Evolutionary conservation across 1,140 invertebrate species (phyloP), one percentile per base, ranked within the genome.

Genomic region (Drosophila prosaltans): DNA sequence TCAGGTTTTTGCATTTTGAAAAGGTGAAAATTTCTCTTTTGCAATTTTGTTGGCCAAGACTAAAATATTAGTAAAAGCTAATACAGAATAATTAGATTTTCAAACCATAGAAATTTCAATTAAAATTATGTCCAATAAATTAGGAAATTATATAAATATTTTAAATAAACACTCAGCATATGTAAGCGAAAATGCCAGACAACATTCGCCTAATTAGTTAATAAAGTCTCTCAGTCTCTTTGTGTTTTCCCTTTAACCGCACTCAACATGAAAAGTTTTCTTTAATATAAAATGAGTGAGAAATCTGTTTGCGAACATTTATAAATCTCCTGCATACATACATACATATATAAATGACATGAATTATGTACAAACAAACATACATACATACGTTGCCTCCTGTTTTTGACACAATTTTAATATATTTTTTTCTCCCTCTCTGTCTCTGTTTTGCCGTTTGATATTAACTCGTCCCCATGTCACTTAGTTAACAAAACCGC

Each of bases 401-500:
- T 62, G 39, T 62, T 62, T 64, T 51, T 54, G 62, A 51, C 62
- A 64, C 16, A 30, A 64, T 64, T 64, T 64, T 45, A 36, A 64
- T 64, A 64, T 51, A 41, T 39, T 26, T 43, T 41, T 62, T 60
- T 62, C 6, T 48, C 7, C 1, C 10, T 48, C 21, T 48, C 7
- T 51, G 21, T 30, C 28, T 30, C 28, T 30, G 28, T 30, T 48
- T 4, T 36, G 32, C 32, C 45, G 21, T 64, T 64, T 64, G 30
- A 64, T 64, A 64, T 64, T 51, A 51, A 45, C 62, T 51, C 62
- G 62, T 64, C 62, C 45, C 32, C 26, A 45, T 64, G 62, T 64
- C 62, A 64, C 62, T 64, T 64, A 64, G 45, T 51, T 51, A 51
- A 51, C 45, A 64, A 64, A 64, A 59, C 62, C 62, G 16, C 62